Percentiles rank a stretch among this genome's conserved stretches.
Conservation (phyloP, 2,113 vertebrate genomes). For the Bothrops jararaca region DNA sequence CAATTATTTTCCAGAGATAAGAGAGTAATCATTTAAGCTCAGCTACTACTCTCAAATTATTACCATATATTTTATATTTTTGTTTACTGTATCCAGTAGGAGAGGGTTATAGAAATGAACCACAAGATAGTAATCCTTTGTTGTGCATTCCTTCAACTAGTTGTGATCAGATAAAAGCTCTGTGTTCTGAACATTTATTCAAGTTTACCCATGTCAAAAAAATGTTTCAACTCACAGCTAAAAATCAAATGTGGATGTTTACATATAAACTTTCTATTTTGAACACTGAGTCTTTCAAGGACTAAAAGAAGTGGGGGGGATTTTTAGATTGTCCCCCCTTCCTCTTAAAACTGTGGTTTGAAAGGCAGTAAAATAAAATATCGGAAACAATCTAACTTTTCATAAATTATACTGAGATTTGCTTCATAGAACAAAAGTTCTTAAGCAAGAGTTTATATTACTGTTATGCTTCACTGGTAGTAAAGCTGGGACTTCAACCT, state of each 20-base stretch:
- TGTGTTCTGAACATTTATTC: not conserved
- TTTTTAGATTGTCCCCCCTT: not conserved
- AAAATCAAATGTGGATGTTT: not conserved
- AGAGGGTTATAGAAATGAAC: conserved; percentile 22
- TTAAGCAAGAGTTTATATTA: conserved; percentile 70
- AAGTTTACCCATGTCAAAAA: not conserved
- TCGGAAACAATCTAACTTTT: conserved; percentile 57
- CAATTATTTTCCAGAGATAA: not conserved
- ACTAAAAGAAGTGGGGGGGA: not conserved
- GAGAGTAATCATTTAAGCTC: not conserved
- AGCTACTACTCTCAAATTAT: not conserved
- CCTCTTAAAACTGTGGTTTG: conserved; percentile 26
- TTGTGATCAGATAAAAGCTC: not conserved
- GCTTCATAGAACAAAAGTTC: conserved; percentile 70
- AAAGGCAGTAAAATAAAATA: conserved; percentile 54
- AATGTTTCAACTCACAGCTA: not conserved
- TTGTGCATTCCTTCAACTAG: not conserved
- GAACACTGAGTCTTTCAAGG: not conserved
- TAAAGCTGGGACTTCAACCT: conserved; percentile 74
- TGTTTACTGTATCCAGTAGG: not conserved
- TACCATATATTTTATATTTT: not conserved
- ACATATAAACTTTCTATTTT: not conserved
- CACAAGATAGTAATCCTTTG: not conserved
- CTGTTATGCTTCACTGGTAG: conserved; percentile 68
- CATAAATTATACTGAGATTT: conserved; percentile 69